Evolutionary conservation across 2,113 vertebrate species (phyloP), one percentile per base, ranked within the genome.

Genomic region (Illadopsis cleaveri): DNA sequence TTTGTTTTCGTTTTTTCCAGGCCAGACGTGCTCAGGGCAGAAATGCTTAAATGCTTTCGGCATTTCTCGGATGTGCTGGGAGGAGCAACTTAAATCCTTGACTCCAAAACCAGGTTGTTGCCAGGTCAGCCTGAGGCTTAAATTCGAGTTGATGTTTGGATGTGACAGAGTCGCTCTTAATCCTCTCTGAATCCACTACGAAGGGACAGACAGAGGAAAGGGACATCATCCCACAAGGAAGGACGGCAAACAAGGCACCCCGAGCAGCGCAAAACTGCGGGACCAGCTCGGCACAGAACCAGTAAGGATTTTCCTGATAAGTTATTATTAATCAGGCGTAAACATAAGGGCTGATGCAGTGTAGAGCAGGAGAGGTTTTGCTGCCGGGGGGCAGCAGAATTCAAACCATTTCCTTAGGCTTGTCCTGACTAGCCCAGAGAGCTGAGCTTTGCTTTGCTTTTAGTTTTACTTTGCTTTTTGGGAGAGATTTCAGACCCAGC

Each of bases 61-160:
- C 76, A 7, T 66, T 92, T 90, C 85, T 93, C 15, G 76, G 37
- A 68, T 65, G 25, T 42, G 45, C 23, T 85, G 86, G 81, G 87
- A 95, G 89, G 84, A 95, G 86, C 91, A 42, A 35, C 71, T 82
- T 77, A 91, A 96, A 51, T 76, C 89, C 93, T 90, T 89, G 54
- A 65, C 93, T 85, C 87, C 65, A 57, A 75, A 93, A 15, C 61
- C 91, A 85, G 94, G 85, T 85, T 94, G 79, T 72, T 76, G 54
- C 88, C 92, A 69, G 93, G 93, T 96, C 96, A 97, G 95, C 10
- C 86, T 24, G 78, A 85, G 89, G 54, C 94, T 96, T 96, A 96
- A 95, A 96, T 96, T 94, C 94, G 66, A 76, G 83, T 79, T 79
- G 96, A 95, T 94, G 96, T 85, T 94, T 85, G 90, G 89, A 84